These are phyloP conservation scores for Halocynthia roretzi DNA, from an alignment of 23 tunicate genomes.

Conservation along the genomic window DNA sequence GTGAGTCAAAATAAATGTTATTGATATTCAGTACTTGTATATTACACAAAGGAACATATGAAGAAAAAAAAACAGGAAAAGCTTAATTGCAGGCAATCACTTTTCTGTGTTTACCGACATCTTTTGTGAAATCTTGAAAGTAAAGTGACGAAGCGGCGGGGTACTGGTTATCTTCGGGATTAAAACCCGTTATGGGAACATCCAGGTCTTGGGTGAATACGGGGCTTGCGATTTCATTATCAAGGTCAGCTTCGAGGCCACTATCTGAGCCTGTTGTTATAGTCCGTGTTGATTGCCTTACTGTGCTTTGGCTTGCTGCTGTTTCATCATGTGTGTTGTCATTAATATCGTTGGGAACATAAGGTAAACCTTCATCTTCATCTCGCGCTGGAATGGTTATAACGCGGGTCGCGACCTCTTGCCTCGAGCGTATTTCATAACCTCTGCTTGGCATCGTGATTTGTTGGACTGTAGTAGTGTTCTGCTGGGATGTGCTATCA, in stretches of 20 bases:
- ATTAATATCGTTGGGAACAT: background rate
- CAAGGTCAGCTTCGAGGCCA: background rate
- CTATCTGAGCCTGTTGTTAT: constrained; percentile 7
- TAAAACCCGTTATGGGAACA: background rate
- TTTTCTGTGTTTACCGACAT: constrained; percentile 5
- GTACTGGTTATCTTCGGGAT: background rate
- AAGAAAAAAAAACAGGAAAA: background rate
- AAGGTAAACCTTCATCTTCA: background rate
- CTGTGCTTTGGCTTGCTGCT: background rate
- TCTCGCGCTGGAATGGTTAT: background rate
- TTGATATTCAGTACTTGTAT: too few relatives aligned
- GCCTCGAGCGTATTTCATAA: constrained; percentile 14
- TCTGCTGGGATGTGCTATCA: background rate
- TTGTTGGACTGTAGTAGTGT: background rate
- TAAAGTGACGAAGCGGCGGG: background rate
- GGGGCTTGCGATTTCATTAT: background rate
- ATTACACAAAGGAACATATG: too few relatives aligned
- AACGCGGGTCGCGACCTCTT: constrained; percentile 24
- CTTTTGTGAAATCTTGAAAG: constrained; percentile 11
- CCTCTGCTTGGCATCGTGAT: background rate
- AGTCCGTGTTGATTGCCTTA: background rate
- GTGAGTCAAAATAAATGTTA: too few relatives aligned
- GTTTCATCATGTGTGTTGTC: background rate
- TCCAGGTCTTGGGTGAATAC: background rate
- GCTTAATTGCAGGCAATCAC: constrained; percentile 13